These are phyloP conservation scores for Dromiciops gliroides DNA, from an alignment of 2,113 vertebrate genomes.

Conservation along the genomic window DNA sequence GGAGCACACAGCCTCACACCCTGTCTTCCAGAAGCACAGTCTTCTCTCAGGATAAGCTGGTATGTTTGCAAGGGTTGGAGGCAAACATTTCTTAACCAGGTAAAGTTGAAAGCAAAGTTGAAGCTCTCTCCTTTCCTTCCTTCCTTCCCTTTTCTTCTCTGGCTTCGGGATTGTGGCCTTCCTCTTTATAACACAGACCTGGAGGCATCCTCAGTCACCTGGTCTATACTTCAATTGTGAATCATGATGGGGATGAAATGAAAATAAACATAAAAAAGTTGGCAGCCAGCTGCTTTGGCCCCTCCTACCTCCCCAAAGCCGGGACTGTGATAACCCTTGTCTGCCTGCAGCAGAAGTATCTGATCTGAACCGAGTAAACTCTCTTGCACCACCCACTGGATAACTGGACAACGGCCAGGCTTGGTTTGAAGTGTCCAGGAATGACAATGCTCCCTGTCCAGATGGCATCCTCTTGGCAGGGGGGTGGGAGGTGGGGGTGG, in stretches of 20 bases:
- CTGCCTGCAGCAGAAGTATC: not conserved
- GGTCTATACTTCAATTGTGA: not conserved
- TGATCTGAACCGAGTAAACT: not conserved
- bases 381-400: slow-evolving; percentile 68
- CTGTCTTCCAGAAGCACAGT: slow-evolving; percentile 14
- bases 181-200: not conserved
- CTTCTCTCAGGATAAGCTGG: not conserved
- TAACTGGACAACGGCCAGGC: slow-evolving; percentile 13
- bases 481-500: too few species aligned
- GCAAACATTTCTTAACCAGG: not conserved
- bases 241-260: not conserved
- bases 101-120: not conserved
- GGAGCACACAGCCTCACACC: not conserved
- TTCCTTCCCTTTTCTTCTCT: slow-evolving; percentile 9
- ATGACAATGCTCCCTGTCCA: not conserved
- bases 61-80: not conserved
- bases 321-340: not conserved
- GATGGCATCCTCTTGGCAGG: not conserved
- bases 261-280: not conserved
- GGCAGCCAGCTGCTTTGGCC: not conserved
- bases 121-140: not conserved
- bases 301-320: not conserved
- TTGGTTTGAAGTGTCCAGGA: not conserved
- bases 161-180: slow-evolving; percentile 11
- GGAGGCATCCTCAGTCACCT: not conserved